These are phyloP conservation scores for Lepidurus packardi DNA, from an alignment of 1,140 invertebrate species.

Conservation along the genomic window DNA sequence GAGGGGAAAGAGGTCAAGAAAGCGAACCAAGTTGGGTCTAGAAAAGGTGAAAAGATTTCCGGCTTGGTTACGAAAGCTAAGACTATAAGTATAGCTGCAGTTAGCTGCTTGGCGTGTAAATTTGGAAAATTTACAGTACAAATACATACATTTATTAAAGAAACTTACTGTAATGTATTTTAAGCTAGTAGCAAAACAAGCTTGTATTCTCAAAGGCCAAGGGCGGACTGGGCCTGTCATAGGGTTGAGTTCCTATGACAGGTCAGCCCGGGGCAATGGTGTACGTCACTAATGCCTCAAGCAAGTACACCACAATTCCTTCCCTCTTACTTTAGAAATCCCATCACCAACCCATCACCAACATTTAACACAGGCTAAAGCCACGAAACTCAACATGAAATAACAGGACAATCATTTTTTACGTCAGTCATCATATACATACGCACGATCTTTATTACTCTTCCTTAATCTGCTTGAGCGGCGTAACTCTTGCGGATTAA, in stretches of 20 bases:
- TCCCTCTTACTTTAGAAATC: not conserved
- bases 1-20: too few species aligned
- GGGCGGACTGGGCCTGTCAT: not conserved
- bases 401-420: not conserved
- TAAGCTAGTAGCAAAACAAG: too few species aligned
- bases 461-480: constrained; percentile 5
- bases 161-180: too few species aligned
- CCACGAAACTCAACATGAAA: not conserved
- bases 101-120: too few species aligned
- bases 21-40: too few species aligned
- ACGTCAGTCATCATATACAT: not conserved
- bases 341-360: not conserved
- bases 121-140: too few species aligned
- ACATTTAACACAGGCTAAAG: not conserved
- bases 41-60: too few species aligned
- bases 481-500: not conserved
- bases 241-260: not conserved
- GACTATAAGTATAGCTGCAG: too few species aligned
- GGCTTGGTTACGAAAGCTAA: too few species aligned
- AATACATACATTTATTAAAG: too few species aligned
- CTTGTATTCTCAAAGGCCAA: not conserved
- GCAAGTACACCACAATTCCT: not conserved
- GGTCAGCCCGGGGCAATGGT: not conserved
- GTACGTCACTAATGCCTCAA: not conserved
- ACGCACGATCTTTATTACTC: not conserved